Percentiles rank a stretch among this genome's conserved stretches.
Evolutionary conservation across 2,797 vertebrate species (phyloP).

Genomic region (Pogonophryne albipinna): DNA sequence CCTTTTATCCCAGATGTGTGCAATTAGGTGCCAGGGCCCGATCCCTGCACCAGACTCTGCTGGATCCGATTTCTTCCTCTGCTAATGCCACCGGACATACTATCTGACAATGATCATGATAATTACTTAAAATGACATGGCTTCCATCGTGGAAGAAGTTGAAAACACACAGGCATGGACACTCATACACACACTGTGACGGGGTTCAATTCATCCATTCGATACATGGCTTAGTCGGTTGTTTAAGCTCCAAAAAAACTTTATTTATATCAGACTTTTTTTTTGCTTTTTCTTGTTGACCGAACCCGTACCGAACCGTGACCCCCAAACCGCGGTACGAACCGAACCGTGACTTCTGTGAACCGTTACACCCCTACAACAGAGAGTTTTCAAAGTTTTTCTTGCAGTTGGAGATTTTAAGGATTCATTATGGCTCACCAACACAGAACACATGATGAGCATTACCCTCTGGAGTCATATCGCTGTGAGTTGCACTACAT

Average conservation of each 20-base stretch:
- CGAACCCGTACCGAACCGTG: too few species aligned
- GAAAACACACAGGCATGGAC: slow-evolving; percentile 24
- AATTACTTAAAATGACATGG: slow-evolving; percentile 72
- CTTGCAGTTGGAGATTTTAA: slow-evolving; percentile 9
- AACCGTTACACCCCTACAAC: too few species aligned
- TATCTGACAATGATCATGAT: slow-evolving; percentile 78
- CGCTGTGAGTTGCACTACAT: background rate
- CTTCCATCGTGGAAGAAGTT: slow-evolving; percentile 60
- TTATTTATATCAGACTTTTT: too few species aligned
- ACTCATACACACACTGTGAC: slow-evolving; percentile 13
- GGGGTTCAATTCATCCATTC: too few species aligned
- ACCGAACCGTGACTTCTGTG: too few species aligned
- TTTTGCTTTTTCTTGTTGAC: too few species aligned
- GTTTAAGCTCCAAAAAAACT: too few species aligned
- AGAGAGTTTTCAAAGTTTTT: background rate
- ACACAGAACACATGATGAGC: slow-evolving; percentile 37
- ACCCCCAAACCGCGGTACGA: too few species aligned
- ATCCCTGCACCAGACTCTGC: slow-evolving; percentile 47
- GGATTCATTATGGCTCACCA: background rate
- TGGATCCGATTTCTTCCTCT: slow-evolving; percentile 60
- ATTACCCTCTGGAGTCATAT: background rate
- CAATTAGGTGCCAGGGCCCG: slow-evolving; percentile 62
- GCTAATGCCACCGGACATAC: slow-evolving; percentile 71
- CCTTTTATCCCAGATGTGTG: slow-evolving; percentile 76
- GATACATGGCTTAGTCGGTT: too few species aligned